Evolutionary conservation across 2,113 vertebrate genomes (phyloP).

Genomic region (Pipra filicauda): DNA sequence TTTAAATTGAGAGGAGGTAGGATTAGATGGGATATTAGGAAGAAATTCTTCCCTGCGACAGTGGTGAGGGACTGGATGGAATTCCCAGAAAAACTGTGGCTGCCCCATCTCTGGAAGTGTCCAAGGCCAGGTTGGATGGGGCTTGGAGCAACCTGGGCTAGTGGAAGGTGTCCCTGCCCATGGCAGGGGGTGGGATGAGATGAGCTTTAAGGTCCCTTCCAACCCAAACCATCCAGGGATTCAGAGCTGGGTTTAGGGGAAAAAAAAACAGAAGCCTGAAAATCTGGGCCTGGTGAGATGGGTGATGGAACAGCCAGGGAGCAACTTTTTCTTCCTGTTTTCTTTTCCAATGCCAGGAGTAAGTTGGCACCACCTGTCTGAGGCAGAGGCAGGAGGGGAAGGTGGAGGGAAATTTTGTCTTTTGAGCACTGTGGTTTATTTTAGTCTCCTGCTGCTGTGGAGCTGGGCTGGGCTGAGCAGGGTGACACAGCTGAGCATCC

Average conservation of each 20-base stretch:
- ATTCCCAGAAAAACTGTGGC: not conserved
- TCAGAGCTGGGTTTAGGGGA: not conserved
- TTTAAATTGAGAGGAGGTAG: not conserved
- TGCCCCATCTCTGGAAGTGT: not conserved
- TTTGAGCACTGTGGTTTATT: not conserved
- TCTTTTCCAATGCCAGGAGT: not conserved
- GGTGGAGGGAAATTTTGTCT: fast-evolving
- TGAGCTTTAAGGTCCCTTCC: not conserved
- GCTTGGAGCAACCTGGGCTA: fast-evolving
- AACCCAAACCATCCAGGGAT: not conserved
- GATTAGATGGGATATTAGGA: not conserved
- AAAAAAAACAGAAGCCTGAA: not conserved
- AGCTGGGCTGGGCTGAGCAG: not conserved
- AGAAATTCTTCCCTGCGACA: not conserved
- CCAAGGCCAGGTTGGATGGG: fast-evolving
- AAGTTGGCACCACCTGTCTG: not conserved
- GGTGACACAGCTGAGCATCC: not conserved
- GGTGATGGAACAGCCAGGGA: not conserved
- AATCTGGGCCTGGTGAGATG: not conserved
- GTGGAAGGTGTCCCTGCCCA: not conserved
- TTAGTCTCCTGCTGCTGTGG: not conserved
- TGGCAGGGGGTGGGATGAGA: too few species aligned
- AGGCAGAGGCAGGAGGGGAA: not conserved
- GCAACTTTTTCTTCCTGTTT: not conserved
- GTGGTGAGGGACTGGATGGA: fast-evolving